phyloP scores from a whole-genome alignment of 2,797 vertebrate species.

The Uromys caudimaculatus region DNA sequence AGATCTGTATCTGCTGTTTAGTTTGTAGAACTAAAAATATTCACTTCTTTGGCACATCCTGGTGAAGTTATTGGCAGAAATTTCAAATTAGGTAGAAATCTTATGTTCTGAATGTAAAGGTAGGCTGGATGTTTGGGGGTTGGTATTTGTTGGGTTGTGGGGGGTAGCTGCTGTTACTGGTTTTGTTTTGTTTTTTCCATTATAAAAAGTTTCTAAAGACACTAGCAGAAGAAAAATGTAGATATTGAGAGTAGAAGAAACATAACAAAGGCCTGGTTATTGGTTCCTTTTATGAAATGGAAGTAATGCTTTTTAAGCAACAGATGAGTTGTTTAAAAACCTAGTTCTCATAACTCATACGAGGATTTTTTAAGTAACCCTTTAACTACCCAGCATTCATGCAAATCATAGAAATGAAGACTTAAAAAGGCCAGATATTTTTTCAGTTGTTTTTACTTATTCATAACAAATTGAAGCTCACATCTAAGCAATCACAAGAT shows the following conservation, averaged over 20 bases:
- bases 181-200: conserved; percentile 30
- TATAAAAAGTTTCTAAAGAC: conserved; percentile 25
- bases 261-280: background rate
- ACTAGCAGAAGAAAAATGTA: background rate
- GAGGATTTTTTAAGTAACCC: background rate
- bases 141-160: background rate
- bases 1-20: conserved; percentile 82
- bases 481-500: background rate
- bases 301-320: background rate
- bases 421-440: background rate
- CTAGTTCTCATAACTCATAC: background rate
- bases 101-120: conserved; percentile 75
- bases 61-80: conserved; percentile 81
- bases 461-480: conserved; percentile 22
- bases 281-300: background rate
- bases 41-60: conserved; percentile 78
- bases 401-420: conserved; percentile 46
- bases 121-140: background rate
- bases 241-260: background rate
- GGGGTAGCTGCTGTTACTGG: background rate
- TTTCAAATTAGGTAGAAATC: conserved; percentile 81
- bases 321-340: background rate
- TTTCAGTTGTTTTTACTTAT: background rate
- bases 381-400: conserved; percentile 2
- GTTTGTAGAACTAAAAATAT: conserved; percentile 83